Percentiles rank a stretch among this genome's conserved stretches.
Evolutionary conservation across 92 coral and sea anemone species (phyloP).

Genomic region (Heteractis magnifica): DNA sequence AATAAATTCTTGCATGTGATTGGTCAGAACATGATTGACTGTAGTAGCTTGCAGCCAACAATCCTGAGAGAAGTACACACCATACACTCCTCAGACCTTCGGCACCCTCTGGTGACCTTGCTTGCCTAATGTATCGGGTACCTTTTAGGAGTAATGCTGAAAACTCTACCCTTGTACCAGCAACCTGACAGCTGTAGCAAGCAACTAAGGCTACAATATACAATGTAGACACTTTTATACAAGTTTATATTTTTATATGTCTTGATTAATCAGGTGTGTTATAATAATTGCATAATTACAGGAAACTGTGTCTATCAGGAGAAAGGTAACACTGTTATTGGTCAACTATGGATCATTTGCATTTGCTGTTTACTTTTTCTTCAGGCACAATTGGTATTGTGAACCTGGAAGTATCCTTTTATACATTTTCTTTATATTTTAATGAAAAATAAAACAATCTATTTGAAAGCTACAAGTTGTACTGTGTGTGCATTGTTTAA

Average conservation of each 20-base stretch:
- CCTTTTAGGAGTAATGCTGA: too few species aligned
- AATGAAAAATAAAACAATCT: not conserved
- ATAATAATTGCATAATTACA: conserved; percentile 18
- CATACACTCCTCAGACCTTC: too few species aligned
- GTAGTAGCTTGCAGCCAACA: too few species aligned
- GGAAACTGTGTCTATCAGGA: conserved; percentile 65
- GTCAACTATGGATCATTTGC: conserved; percentile 81
- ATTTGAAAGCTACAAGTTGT: too few species aligned
- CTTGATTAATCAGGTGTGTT: not conserved
- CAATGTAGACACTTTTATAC: too few species aligned
- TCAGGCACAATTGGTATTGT: conserved; percentile 90
- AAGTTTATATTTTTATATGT: too few species aligned
- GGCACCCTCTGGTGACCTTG: too few species aligned
- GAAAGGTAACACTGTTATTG: conserved; percentile 57
- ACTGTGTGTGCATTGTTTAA: not conserved
- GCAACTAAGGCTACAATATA: not conserved
- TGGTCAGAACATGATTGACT: too few species aligned
- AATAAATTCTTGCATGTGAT: too few species aligned
- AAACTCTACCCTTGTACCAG: too few species aligned
- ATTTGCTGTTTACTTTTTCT: conserved; percentile 81
- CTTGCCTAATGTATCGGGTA: too few species aligned
- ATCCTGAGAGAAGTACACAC: too few species aligned
- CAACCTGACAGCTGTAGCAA: not conserved
- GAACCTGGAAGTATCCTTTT: conserved; percentile 97
- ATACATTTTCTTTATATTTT: not conserved